These are phyloP conservation scores for Semnornis frantzii DNA, from an alignment of 2,113 vertebrate genomes.

Conservation along the genomic window DNA sequence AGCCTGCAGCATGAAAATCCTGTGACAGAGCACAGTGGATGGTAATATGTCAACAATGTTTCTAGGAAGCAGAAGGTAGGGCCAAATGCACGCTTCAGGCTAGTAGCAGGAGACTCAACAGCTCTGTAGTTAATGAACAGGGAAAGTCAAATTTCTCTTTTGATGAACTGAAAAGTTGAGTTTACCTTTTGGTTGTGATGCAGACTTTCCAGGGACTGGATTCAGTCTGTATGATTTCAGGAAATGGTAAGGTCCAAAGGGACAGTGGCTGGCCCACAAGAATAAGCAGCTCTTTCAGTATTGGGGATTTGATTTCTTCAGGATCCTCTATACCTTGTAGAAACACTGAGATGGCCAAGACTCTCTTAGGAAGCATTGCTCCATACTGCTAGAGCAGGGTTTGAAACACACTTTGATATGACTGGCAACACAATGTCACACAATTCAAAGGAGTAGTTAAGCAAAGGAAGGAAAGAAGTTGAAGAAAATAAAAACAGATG, in stretches of 20 bases:
- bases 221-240: background rate
- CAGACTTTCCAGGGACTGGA: background rate
- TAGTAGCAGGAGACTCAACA: background rate
- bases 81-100: background rate
- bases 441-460: background rate
- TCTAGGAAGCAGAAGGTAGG: background rate
- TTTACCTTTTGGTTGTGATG: background rate
- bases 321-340: background rate
- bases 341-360: background rate
- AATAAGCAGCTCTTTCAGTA: background rate
- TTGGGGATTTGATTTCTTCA: background rate
- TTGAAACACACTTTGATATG: background rate
- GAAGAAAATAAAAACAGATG: background rate
- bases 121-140: background rate
- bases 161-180: background rate
- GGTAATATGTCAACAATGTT: fast-evolving
- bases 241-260: background rate
- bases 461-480: background rate
- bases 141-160: background rate
- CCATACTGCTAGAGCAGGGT: background rate
- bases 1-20: background rate
- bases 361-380: background rate
- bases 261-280: background rate
- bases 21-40: background rate
- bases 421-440: background rate